Conservation (phyloP, 1,140 invertebrate species). For the Hypsibius dujardini region DNA sequence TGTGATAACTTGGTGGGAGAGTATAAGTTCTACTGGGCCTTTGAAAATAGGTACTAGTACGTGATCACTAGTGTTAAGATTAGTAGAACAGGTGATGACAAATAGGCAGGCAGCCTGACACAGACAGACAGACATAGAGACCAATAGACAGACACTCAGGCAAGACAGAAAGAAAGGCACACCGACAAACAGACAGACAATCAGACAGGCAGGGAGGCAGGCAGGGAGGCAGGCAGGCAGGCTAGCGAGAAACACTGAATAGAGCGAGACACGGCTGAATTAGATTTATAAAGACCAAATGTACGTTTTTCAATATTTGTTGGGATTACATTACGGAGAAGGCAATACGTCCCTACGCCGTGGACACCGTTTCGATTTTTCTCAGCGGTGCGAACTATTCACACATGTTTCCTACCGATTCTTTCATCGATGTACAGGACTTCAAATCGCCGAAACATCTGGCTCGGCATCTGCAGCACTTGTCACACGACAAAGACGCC, state of each 20-base stretch:
- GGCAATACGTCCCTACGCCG: neutral
- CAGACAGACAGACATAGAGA: no score
- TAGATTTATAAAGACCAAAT: neutral
- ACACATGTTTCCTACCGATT: neutral
- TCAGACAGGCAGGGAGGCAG: no score
- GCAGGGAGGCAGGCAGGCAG: no score
- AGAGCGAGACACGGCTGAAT: no score
- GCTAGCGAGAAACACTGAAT: no score
- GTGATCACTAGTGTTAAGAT: neutral
- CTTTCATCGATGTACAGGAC: neutral
- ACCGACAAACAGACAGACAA: no score
- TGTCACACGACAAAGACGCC: neutral
- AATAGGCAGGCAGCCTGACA: neutral
- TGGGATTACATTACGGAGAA: neutral
- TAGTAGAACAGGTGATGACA: neutral
- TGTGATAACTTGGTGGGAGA: conserved; percentile 23
- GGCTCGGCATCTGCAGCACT: neutral
- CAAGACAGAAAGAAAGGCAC: no score
- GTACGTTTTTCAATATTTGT: neutral
- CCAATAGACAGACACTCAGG: no score
- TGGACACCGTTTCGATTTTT: neutral
- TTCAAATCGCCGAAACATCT: conserved; percentile 1
- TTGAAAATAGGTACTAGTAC: conserved; percentile 31
- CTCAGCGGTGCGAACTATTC: neutral
- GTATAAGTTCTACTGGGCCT: conserved; percentile 34